Percentiles rank a stretch among this genome's conserved stretches.
phyloP scores from a whole-genome alignment of 2,113 vertebrate genomes.

The Axis porcinus region DNA sequence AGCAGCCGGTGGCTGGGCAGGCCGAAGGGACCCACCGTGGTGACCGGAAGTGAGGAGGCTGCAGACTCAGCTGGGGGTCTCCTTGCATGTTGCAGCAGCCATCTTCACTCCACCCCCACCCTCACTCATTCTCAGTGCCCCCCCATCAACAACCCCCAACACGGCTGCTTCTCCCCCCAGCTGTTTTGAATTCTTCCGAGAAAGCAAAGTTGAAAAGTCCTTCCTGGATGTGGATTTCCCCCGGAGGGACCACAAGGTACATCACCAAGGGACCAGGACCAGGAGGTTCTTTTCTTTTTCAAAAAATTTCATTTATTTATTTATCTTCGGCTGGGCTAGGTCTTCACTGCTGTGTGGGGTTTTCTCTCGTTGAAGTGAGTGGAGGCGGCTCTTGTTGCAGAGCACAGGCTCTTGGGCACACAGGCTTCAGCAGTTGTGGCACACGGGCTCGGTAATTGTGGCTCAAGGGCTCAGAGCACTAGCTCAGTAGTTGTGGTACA shows the following conservation, averaged over 20 bases:
- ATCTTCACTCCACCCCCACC: neutral
- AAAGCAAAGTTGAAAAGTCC: neutral
- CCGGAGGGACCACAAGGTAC: neutral
- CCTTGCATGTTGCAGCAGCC: neutral
- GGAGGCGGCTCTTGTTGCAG: neutral
- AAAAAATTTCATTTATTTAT: neutral
- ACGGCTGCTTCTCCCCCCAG: neutral
- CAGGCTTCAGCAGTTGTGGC: accelerated
- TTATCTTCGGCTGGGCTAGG: neutral
- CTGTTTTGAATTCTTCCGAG: slow-evolving; percentile 22
- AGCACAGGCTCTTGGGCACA: neutral
- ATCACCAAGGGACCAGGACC: neutral
- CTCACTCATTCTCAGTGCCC: accelerated
- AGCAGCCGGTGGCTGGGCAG: neutral
- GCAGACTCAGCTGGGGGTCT: neutral
- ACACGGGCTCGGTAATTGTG: neutral
- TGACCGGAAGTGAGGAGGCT: slow-evolving; percentile 63
- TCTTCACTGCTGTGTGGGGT: neutral
- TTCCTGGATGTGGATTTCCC: neutral
- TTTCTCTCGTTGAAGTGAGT: neutral
- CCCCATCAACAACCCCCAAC: neutral
- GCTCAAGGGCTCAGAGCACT: neutral
- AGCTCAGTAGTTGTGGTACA: accelerated
- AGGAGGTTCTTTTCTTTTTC: neutral
- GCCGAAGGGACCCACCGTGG: slow-evolving; percentile 42